Evolutionary conservation across 2,888 invertebrate species (phyloP), one percentile per base, ranked within the genome.

Genomic region (Aquatica leii): DNA sequence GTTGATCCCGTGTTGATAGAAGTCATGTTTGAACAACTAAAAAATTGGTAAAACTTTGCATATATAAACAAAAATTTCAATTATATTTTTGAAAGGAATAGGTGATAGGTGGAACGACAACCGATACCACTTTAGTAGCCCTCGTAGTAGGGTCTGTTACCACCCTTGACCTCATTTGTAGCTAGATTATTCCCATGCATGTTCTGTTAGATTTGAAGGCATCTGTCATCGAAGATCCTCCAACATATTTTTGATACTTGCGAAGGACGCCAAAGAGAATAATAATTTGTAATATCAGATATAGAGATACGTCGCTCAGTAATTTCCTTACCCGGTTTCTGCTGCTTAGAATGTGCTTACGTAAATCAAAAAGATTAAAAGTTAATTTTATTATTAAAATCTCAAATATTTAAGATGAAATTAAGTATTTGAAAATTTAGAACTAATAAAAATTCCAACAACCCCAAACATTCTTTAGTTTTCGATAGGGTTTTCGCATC

Each of bases 181-280:
- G 59, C 43, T 18, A 52, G 46, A 59, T 59, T 59, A 59, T 59
- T 35, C 59, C 59, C 31, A 52, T 59, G 59, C 59, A 59, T 53
- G 52, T 59, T 59, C 53, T 34, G 34, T 59, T 41, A 46, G 53
- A 59, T 59, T 59, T 34, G 37, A 46, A 46, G 48, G 59, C 59
- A 59, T 59, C 53, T 53, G 52, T 59, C 35, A 59, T 59, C 43
- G 59, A 59, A 59, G 37, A 59, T 59, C 35, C 41, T 53, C 46
- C 52, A 52, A 52, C 59, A 59, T 24, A 46, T 53, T 59, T 53
- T 46, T 52, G 48, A 51, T 43, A 14, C 31, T 21, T 37, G 40
- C 20, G 24, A 34, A 48, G 62, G 20, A 46, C 50, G 37, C 11
- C 18, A 18, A 53, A 53, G 31, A 55, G 43, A 43, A 43, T 43